Evolutionary conservation across 2,113 vertebrate species (phyloP).

Genomic region (Syrmaticus mikado): DNA sequence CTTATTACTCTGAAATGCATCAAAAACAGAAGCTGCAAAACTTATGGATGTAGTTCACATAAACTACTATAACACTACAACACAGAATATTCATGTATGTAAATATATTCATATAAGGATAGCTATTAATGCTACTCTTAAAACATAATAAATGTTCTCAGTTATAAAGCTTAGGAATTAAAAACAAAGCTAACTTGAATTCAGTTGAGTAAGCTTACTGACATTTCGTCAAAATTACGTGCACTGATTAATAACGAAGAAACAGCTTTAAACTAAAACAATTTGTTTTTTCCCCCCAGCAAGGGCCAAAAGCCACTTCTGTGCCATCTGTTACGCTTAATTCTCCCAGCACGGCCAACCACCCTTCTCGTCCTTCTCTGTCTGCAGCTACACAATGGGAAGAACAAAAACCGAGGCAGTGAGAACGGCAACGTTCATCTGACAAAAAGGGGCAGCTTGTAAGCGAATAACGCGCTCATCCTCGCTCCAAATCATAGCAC

Average conservation of each 20-base stretch:
- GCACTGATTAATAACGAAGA: not conserved
- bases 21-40: not conserved
- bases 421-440: not conserved
- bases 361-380: not conserved
- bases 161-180: not conserved
- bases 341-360: fast-evolving
- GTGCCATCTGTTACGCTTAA: not conserved
- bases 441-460: not conserved
- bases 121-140: not conserved
- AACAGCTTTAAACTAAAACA: not conserved
- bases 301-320: not conserved
- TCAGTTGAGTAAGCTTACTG: not conserved
- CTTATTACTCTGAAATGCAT: not conserved
- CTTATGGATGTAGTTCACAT: not conserved
- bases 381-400: not conserved
- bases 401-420: fast-evolving
- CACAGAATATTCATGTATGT: fast-evolving
- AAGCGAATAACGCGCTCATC: not conserved
- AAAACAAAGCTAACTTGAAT: not conserved
- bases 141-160: not conserved
- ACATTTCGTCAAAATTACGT: not conserved
- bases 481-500: not conserved
- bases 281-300: not conserved
- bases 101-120: fast-evolving
- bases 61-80: fast-evolving